Percentiles rank a stretch among this genome's conserved stretches.
Conservation (phyloP, 2,113 vertebrate species). For the Syngnathus floridae region DNA sequence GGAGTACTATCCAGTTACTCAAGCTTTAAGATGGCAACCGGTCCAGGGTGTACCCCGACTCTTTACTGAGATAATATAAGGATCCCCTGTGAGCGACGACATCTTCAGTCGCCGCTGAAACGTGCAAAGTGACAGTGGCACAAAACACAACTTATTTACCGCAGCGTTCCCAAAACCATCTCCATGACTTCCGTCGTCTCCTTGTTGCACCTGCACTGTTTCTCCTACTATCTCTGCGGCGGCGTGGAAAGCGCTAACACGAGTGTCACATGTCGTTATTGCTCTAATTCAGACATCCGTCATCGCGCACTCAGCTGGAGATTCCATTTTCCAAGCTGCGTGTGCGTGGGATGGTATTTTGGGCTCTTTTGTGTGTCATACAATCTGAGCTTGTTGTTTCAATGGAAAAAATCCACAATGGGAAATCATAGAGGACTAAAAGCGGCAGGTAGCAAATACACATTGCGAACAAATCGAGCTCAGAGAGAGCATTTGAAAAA, state of each 20-base stretch:
- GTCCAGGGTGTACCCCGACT: not conserved
- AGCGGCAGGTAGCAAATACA: slow-evolving; percentile 1
- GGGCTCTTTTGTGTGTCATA: slow-evolving; percentile 11
- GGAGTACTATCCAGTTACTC: too few relatives aligned
- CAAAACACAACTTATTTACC: slow-evolving; percentile 54
- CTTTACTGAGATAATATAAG: not conserved
- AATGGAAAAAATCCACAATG: slow-evolving; percentile 22
- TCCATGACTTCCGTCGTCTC: slow-evolving; percentile 56
- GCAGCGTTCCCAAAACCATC: slow-evolving; percentile 52
- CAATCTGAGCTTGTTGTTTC: slow-evolving; percentile 28
- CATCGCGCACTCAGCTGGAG: slow-evolving; percentile 70
- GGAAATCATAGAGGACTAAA: slow-evolving; percentile 1
- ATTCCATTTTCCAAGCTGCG: slow-evolving; percentile 13
- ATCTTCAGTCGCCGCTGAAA: slow-evolving; percentile 11
- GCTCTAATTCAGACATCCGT: slow-evolving; percentile 79
- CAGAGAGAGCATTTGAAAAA: too few relatives aligned
- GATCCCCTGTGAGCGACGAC: slow-evolving; percentile 11
- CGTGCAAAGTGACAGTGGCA: slow-evolving; percentile 25
- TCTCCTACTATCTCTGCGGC: slow-evolving; percentile 50
- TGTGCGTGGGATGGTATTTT: slow-evolving; percentile 44
- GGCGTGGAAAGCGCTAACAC: slow-evolving; percentile 74
- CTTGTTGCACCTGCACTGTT: slow-evolving; percentile 15
- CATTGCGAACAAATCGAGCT: not conserved
- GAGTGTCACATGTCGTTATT: slow-evolving; percentile 82
- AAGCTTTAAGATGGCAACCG: not conserved